Evolutionary conservation across 2,888 invertebrate genomes (phyloP).

Genomic region (Siphlonurus alternatus): DNA sequence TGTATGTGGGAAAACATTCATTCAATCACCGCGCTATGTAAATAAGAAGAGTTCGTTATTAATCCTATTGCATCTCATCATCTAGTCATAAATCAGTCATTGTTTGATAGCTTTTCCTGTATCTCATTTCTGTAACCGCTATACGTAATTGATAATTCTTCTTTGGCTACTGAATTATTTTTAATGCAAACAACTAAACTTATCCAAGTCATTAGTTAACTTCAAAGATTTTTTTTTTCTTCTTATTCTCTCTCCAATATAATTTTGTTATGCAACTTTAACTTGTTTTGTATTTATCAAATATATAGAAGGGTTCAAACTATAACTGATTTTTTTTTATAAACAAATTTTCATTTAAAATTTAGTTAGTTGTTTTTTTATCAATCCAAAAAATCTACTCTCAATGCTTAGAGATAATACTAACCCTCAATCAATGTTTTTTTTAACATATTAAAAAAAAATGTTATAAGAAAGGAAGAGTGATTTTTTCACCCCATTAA

Average conservation of each 20-base stretch:
- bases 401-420: not conserved
- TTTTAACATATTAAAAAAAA: not conserved
- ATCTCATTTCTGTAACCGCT: not conserved
- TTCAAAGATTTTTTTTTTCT: too few relatives aligned
- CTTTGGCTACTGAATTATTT: not conserved
- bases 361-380: not conserved
- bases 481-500: not conserved
- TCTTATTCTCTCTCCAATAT: not conserved
- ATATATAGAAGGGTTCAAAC: not conserved
- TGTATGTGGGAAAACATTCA: not conserved
- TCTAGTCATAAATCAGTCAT: not conserved
- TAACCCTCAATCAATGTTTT: too few relatives aligned
- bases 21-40: not conserved
- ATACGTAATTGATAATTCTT: not conserved
- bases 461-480: not conserved
- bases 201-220: not conserved
- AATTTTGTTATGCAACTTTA: not conserved
- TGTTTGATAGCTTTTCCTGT: not conserved
- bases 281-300: not conserved
- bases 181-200: not conserved
- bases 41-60: not conserved
- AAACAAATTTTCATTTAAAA: not conserved
- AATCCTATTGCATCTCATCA: not conserved
- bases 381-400: not conserved
- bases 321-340: not conserved